Percentiles rank a stretch among this genome's conserved stretches.
Evolutionary conservation across 2,888 invertebrate species (phyloP).

Genomic region (Dichetophora obliterata): DNA sequence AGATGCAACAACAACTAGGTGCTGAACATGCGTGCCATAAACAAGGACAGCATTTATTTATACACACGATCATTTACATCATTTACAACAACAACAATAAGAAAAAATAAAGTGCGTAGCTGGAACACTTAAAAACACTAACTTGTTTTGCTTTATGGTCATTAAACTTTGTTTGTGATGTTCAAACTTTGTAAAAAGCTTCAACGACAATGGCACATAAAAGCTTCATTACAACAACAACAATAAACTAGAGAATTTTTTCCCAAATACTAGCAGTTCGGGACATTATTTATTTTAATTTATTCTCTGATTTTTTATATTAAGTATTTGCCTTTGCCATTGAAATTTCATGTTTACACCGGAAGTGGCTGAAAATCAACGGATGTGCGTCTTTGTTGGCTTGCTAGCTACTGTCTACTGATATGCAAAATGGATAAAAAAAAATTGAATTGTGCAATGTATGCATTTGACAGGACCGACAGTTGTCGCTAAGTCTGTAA

Average conservation of each 20-base stretch:
- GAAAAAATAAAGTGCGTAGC: neutral
- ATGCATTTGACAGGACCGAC: too few relatives aligned
- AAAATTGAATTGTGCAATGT: neutral
- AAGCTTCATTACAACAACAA: neutral
- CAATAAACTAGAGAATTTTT: neutral
- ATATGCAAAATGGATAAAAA: neutral
- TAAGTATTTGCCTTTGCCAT: neutral
- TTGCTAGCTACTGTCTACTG: neutral
- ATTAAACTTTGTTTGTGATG: slow-evolving; percentile 7
- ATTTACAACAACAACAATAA: neutral
- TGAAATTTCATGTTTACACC: neutral
- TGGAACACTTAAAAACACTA: neutral
- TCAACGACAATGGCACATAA: neutral
- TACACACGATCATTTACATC: neutral
- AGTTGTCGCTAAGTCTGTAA: too few relatives aligned
- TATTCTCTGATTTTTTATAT: neutral
- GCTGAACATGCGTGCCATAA: neutral
- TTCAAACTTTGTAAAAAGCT: neutral
- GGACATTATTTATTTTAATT: neutral
- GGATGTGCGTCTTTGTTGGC: neutral
- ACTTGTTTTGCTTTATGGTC: slow-evolving; percentile 2
- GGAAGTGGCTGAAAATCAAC: slow-evolving; percentile 10
- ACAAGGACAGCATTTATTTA: neutral
- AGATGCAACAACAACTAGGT: neutral
- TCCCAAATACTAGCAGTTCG: neutral